These are phyloP conservation scores for Condylostylus longicornis DNA, from an alignment of 1,140 invertebrate species.

Conservation along the genomic window DNA sequence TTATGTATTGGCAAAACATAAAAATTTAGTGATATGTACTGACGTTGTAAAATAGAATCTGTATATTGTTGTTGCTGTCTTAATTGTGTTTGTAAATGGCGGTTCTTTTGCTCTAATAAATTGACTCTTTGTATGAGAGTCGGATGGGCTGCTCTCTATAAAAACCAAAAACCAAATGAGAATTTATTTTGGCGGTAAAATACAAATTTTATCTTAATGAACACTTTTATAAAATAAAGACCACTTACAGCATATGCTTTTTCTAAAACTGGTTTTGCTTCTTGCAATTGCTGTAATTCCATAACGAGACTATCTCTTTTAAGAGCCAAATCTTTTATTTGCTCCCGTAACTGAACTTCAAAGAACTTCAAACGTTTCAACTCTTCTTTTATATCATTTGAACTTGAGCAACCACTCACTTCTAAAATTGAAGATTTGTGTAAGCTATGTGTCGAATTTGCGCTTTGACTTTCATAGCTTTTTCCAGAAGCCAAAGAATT, in stretches of 20 bases:
- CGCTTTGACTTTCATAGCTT: constrained; percentile 24
- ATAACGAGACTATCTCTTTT: constrained; percentile 35
- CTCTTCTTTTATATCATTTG: constrained; percentile 28
- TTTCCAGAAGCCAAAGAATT: constrained; percentile 27
- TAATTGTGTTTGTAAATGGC: constrained; percentile 42
- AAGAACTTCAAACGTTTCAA: constrained; percentile 32
- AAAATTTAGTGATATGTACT: constrained; percentile 19
- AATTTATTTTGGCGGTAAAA: neutral
- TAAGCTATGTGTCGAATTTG: constrained; percentile 16
- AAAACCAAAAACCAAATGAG: neutral
- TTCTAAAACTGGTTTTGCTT: constrained; percentile 29
- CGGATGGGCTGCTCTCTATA: constrained; percentile 28
- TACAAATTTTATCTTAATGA: neutral
- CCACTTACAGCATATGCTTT: constrained; percentile 31
- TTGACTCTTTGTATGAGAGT: constrained; percentile 27
- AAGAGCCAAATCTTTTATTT: constrained; percentile 33
- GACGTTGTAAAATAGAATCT: constrained; percentile 48
- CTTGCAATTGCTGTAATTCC: constrained; percentile 36
- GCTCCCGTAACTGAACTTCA: constrained; percentile 32
- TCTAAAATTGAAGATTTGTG: neutral
- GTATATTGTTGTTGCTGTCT: constrained; percentile 47
- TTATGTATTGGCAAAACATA: neutral
- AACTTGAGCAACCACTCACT: constrained; percentile 10
- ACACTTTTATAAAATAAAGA: no score
- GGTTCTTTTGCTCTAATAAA: constrained; percentile 42